Conservation (phyloP, 1,140 invertebrate genomes). For the Brachionus calyciflorus region DNA sequence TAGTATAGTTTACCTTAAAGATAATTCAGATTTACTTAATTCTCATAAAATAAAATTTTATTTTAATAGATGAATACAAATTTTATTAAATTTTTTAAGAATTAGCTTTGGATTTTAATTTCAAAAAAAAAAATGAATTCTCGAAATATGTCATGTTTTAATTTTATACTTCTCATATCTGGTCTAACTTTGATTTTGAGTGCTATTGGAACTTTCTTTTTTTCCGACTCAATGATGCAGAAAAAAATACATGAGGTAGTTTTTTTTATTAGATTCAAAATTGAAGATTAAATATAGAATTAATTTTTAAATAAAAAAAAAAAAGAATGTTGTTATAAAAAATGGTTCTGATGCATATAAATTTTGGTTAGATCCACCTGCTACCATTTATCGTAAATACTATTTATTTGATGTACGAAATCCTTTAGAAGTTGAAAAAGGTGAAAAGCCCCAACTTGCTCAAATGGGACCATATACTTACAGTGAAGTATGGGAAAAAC, state of each 20-base stretch:
- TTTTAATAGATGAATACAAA: too few relatives aligned
- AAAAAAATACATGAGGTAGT: not conserved
- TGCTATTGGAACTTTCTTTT: slow-evolving; percentile 8
- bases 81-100: too few relatives aligned
- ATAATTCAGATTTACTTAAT: too few relatives aligned
- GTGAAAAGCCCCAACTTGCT: slow-evolving; percentile 12
- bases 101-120: too few relatives aligned
- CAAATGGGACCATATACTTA: slow-evolving; percentile 39
- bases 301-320: too few relatives aligned
- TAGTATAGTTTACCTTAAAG: too few relatives aligned
- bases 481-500: slow-evolving; percentile 21
- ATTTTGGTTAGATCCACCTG: slow-evolving; percentile 14
- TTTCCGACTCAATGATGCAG: not conserved
- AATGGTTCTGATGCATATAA: slow-evolving; percentile 8
- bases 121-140: too few relatives aligned
- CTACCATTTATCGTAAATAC: slow-evolving; percentile 7
- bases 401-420: slow-evolving; percentile 30
- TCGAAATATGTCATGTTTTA: too few relatives aligned
- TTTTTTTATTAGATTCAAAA: too few relatives aligned
- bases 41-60: too few relatives aligned
- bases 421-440: not conserved
- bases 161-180: not conserved
- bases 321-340: slow-evolving; percentile 37
- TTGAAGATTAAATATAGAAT: too few relatives aligned
- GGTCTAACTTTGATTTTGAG: not conserved